Evolutionary conservation across 1,140 invertebrate genomes (phyloP).

Genomic region (Nixonia krombeini): DNA sequence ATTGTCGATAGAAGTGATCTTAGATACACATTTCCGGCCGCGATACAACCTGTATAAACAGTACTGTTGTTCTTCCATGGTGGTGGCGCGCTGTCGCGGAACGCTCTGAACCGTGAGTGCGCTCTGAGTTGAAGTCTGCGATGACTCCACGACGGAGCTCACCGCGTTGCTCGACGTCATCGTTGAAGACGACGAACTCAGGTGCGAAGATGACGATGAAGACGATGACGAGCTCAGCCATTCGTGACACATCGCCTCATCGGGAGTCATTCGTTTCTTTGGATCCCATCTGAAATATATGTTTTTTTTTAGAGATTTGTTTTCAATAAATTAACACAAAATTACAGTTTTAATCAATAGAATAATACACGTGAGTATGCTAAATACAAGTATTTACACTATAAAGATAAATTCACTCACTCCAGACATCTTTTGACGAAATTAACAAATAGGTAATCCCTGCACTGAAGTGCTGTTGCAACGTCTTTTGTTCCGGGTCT

Average conservation of each 20-base stretch:
- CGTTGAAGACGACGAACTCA: slow-evolving; percentile 58
- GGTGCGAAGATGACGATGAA: slow-evolving; percentile 50
- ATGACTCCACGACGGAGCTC: slow-evolving; percentile 51
- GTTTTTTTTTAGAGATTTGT: background rate
- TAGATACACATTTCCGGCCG: slow-evolving; percentile 62
- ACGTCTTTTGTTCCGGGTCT: slow-evolving; percentile 88
- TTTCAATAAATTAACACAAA: slow-evolving; percentile 16
- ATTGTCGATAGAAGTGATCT: slow-evolving; percentile 60
- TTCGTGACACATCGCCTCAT: slow-evolving; percentile 86
- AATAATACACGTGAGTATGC: background rate
- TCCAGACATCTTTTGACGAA: slow-evolving; percentile 94
- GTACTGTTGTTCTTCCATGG: slow-evolving; percentile 64
- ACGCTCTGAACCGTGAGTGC: slow-evolving; percentile 44
- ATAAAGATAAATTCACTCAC: slow-evolving; percentile 73
- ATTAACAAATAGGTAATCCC: slow-evolving; percentile 92
- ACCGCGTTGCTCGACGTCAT: slow-evolving; percentile 49
- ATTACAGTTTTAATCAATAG: background rate
- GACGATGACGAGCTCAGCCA: slow-evolving; percentile 74
- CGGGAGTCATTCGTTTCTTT: slow-evolving; percentile 91
- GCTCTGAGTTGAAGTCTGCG: slow-evolving; percentile 57
- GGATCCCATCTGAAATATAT: slow-evolving; percentile 88
- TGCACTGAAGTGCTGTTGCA: slow-evolving; percentile 82
- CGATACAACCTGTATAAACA: slow-evolving; percentile 64
- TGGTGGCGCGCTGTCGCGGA: slow-evolving; percentile 43
- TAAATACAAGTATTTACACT: background rate